A percentile compares a stretch with the other conserved stretches of the same genome.
These are phyloP conservation scores for Polydrusus pterygomalis DNA, from an alignment of 2,888 invertebrate species.

Conservation along the genomic window DNA sequence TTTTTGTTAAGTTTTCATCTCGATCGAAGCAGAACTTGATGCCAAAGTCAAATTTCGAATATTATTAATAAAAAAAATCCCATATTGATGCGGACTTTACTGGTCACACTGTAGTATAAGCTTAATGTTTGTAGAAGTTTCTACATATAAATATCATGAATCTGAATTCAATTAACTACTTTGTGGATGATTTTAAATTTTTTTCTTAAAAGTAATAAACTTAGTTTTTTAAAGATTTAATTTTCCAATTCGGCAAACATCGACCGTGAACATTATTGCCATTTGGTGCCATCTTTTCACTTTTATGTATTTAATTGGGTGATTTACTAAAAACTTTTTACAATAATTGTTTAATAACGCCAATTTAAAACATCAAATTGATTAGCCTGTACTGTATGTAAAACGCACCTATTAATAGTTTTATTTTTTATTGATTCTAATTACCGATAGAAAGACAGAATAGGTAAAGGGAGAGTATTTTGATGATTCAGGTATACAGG, in stretches of 20 bases:
- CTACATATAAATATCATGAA: neutral
- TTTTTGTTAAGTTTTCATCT: too few relatives aligned
- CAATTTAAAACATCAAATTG: neutral
- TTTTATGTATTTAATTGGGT: constrained; percentile 5
- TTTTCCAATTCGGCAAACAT: constrained; percentile 1
- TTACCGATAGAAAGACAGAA: too few relatives aligned
- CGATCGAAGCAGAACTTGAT: too few relatives aligned
- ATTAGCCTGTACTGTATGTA: neutral
- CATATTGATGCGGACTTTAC: too few relatives aligned
- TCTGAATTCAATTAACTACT: neutral
- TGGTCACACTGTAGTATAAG: too few relatives aligned
- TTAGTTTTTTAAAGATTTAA: neutral
- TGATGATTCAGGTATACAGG: too few relatives aligned
- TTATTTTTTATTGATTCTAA: too few relatives aligned
- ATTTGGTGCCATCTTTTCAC: constrained; percentile 6
- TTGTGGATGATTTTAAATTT: neutral
- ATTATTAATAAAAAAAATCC: too few relatives aligned
- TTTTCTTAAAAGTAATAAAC: too few relatives aligned
- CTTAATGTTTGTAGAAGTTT: too few relatives aligned
- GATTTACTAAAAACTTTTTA: constrained; percentile 19
- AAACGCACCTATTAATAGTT: too few relatives aligned
- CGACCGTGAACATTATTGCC: neutral
- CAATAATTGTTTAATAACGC: constrained; percentile 17
- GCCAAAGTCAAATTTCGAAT: too few relatives aligned
- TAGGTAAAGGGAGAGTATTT: neutral